A percentile compares a stretch with the other conserved stretches of the same genome.
Conservation (phyloP, 1,140 invertebrate species). For the Bombus polaris region DNA sequence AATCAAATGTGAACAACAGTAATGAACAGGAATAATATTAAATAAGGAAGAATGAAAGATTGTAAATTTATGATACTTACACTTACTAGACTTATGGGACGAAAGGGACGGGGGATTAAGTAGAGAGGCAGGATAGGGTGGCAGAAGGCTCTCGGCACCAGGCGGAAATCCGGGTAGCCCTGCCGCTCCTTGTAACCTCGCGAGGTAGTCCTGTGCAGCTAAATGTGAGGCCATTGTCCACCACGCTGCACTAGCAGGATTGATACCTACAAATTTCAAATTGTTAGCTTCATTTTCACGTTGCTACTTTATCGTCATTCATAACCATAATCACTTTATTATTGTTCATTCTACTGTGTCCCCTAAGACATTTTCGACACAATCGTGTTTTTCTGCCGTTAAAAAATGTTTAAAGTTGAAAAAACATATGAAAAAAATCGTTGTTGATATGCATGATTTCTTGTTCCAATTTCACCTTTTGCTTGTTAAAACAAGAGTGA, state of each 20-base stretch:
- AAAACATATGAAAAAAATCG: too few species aligned
- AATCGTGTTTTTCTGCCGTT: too few species aligned
- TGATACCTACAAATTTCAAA: constrained; percentile 72
- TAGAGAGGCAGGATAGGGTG: constrained; percentile 81
- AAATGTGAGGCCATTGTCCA: constrained; percentile 94
- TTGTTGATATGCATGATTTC: too few species aligned
- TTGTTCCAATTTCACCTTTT: too few species aligned
- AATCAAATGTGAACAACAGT: constrained; percentile 2
- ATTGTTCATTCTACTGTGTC: too few species aligned
- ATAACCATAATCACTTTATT: too few species aligned
- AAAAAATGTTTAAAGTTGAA: too few species aligned
- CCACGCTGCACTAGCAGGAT: constrained; percentile 89
- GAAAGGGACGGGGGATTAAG: constrained; percentile 80
- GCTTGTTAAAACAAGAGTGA: too few species aligned
- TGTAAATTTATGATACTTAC: constrained; percentile 70
- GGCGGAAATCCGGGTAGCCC: constrained; percentile 87
- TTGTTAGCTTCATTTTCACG: background rate
- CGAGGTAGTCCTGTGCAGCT: constrained; percentile 92
- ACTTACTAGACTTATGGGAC: constrained; percentile 81
- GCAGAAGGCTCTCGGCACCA: constrained; percentile 80
- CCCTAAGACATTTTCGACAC: too few species aligned
- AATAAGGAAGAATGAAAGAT: background rate
- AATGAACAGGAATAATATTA: background rate
- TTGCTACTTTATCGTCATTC: too few species aligned
- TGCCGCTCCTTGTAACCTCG: constrained; percentile 88